Base-by-base conservation (phyloP, 2,888 invertebrate genomes). In the Mesorhabditis spiculigera region DNA sequence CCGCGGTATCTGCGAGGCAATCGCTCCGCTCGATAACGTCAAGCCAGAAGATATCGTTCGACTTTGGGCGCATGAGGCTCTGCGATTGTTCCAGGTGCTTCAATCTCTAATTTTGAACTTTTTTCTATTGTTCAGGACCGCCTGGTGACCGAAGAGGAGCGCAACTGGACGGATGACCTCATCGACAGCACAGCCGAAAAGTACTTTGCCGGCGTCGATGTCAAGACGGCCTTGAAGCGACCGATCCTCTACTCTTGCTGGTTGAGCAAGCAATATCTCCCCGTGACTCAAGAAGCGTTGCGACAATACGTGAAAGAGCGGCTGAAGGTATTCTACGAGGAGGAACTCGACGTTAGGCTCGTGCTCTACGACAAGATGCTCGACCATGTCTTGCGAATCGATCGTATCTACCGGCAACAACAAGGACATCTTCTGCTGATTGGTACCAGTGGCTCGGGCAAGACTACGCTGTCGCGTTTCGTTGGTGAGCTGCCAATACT, bases 241-340 rank as follows among this genome's bases (percentile, higher is more conserved):
- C 98, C 98, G 0, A 96, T 99, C 79, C 89, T 99, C 43, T 99
- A 96, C 90, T 95, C 95, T 86, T 98, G 98, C 88, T 99, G 98
- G 98, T 89, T 99, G 61, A 94, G 94, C 71, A 98, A 96, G 58
- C 95, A 99, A 87, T 99, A 99, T 85, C 90, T 93, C 72, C 97
- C 98, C 0, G 97, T 99, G 4, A 92, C 93, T 78, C 90, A 95
- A 79, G 94, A 97, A 85, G 93, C 94, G 86, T 89, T 99, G 43
- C 90, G 96, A 42, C 95, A 97, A 86, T 98, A 98, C 86, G 95
- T 96, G 58, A 93, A 94, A 85, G 97, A 98, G 68, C 90, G 98
- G 73, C 90, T 99, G 0, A 96, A 94, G 72, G 92, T 95, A 65
- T 99, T 99, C 89, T 98, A 98, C 87, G 98, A 99, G 87, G 98